These are phyloP conservation scores for Tachina grossa DNA, from an alignment of 2,888 invertebrate species.

Conservation along the genomic window DNA sequence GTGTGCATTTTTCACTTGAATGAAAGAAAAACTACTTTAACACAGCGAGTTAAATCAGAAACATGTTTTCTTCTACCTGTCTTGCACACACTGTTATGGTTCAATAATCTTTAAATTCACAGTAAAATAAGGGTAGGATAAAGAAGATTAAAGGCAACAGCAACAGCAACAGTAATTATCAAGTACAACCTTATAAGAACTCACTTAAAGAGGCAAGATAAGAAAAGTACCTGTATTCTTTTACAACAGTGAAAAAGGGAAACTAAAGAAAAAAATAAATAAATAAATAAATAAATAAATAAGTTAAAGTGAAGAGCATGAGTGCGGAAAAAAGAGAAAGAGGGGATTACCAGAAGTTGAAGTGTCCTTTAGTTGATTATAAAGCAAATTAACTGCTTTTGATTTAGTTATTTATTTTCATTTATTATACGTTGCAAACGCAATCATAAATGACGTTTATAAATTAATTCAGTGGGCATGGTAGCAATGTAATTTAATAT, in stretches of 20 bases:
- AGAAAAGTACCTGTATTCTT: constrained; percentile 20
- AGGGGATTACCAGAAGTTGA: not conserved
- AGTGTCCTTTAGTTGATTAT: not conserved
- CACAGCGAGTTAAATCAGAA: constrained; percentile 17
- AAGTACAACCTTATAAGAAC: constrained; percentile 24
- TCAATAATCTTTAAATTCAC: constrained; percentile 63
- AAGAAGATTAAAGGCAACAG: constrained; percentile 20
- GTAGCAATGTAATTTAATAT: too few relatives aligned
- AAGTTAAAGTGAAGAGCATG: not conserved
- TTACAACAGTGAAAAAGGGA: constrained; percentile 1
- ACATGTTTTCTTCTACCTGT: constrained; percentile 49
- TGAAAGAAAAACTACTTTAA: constrained; percentile 8
- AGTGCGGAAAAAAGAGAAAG: not conserved
- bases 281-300: not conserved
- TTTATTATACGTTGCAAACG: too few relatives aligned
- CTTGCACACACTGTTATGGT: constrained; percentile 31
- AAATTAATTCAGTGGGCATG: too few relatives aligned
- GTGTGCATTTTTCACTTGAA: constrained; percentile 50
- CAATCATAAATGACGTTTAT: too few relatives aligned
- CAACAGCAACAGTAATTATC: not conserved
- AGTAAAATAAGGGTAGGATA: constrained; percentile 10
- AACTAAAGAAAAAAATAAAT: not conserved
- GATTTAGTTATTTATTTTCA: not conserved
- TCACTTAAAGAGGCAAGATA: constrained; percentile 6
- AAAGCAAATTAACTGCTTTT: not conserved